phyloP scores from a whole-genome alignment of 2,113 vertebrate genomes.

The Odocoileus virginianus region DNA sequence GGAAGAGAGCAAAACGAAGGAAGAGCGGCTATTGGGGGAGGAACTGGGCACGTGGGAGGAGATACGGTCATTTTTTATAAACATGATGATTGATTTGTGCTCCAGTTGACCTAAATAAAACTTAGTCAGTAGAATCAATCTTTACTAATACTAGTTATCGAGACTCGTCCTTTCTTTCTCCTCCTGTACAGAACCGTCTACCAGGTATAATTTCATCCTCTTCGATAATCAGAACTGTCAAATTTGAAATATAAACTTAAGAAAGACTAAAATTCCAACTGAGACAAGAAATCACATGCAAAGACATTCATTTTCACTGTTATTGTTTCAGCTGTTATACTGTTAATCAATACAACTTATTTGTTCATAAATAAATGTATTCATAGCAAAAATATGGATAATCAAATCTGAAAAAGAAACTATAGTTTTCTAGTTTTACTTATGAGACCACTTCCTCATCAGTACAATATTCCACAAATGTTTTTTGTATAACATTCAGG shows the following conservation, averaged over 20 bases:
- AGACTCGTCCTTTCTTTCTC: background rate
- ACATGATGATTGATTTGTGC: background rate
- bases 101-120: background rate
- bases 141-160: background rate
- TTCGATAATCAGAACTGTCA: background rate
- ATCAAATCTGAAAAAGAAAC: slow-evolving; percentile 54
- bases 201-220: background rate
- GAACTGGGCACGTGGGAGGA: background rate
- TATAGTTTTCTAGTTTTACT: background rate
- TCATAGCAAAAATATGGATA: slow-evolving; percentile 79
- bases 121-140: background rate
- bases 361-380: slow-evolving; percentile 80
- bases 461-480: background rate
- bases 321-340: slow-evolving; percentile 75
- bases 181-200: background rate
- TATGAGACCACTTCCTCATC: background rate
- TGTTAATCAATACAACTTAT: slow-evolving; percentile 76
- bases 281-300: slow-evolving; percentile 47
- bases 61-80: background rate
- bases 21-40: background rate
- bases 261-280: slow-evolving; percentile 28
- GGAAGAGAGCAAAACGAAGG: background rate
- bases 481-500: background rate
- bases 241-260: slow-evolving; percentile 48
- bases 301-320: slow-evolving; percentile 75